These are phyloP conservation scores for Drosophila neotestacea DNA, from an alignment of 2,888 invertebrate species.

Conservation along the genomic window DNA sequence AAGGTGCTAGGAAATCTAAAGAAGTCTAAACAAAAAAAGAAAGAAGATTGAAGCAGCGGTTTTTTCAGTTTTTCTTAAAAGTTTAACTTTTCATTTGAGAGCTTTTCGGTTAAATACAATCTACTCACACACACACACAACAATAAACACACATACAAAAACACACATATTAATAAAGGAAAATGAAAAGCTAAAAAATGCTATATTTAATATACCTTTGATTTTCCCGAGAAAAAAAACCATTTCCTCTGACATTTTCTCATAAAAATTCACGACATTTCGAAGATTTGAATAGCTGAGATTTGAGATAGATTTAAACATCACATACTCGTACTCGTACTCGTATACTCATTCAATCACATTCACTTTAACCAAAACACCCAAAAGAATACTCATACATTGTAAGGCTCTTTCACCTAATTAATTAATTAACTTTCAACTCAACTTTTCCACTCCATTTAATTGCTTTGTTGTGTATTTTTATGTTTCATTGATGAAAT, in stretches of 20 bases:
- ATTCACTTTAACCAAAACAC: conserved; percentile 31
- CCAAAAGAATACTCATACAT: conserved; percentile 47
- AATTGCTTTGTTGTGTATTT: conserved; percentile 41
- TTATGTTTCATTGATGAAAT: conserved; percentile 17
- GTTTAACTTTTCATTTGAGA: conserved; percentile 67
- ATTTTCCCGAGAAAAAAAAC: conserved; percentile 6
- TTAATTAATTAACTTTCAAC: conserved; percentile 41
- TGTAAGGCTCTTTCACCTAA: conserved; percentile 61
- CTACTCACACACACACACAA: conserved; percentile 38
- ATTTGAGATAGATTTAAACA: conserved; percentile 20
- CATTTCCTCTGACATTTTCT: conserved; percentile 4
- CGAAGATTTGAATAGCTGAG: conserved; percentile 11
- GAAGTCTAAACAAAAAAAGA: neutral
- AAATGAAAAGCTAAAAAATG: conserved; percentile 21
- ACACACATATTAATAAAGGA: conserved; percentile 25
- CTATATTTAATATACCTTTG: conserved; percentile 7
- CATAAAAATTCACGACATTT: conserved; percentile 11
- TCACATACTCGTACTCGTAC: conserved; percentile 27
- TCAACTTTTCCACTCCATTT: conserved; percentile 40
- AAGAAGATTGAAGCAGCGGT: conserved; percentile 59
- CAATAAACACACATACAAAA: conserved; percentile 31
- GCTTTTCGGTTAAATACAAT: conserved; percentile 52
- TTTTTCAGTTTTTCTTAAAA: conserved; percentile 53
- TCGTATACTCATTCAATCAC: conserved; percentile 35
- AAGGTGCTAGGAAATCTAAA: conserved; percentile 60